A percentile compares a stretch with the other conserved stretches of the same genome.
Evolutionary conservation across 2,888 invertebrate species (phyloP).

Genomic region (Nephrotoma guestfalica): DNA sequence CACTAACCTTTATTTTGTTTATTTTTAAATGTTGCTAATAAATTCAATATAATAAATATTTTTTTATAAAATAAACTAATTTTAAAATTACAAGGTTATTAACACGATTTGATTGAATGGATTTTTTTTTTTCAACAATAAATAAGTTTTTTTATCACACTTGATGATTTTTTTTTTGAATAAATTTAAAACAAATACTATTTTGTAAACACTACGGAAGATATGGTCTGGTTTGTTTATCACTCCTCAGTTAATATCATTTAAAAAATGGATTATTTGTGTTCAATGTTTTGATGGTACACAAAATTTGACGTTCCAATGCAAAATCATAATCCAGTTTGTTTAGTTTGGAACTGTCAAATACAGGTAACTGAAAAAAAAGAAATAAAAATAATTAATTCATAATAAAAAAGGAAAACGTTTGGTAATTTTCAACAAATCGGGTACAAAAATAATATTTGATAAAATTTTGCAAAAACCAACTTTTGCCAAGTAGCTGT

Average conservation of each 20-base stretch:
- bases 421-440: not conserved
- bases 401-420: not conserved
- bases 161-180: not conserved
- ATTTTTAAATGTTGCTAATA: not conserved
- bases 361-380: constrained; percentile 21
- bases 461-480: not conserved
- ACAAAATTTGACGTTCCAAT: constrained; percentile 30
- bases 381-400: not conserved
- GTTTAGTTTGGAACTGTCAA: constrained; percentile 22
- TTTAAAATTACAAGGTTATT: not conserved
- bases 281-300: constrained; percentile 30
- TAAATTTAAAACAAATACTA: not conserved
- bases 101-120: not conserved
- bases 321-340: constrained; percentile 31
- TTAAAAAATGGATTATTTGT: constrained; percentile 31
- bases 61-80: not conserved
- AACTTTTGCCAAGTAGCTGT: too few species aligned
- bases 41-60: not conserved
- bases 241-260: constrained; percentile 4
- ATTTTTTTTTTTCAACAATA: not conserved
- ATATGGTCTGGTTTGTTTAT: not conserved
- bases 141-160: not conserved
- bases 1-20: not conserved
- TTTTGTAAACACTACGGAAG: not conserved
- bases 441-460: not conserved